Conservation (phyloP, 2,113 vertebrate species). For the Peromyscus californicus region DNA sequence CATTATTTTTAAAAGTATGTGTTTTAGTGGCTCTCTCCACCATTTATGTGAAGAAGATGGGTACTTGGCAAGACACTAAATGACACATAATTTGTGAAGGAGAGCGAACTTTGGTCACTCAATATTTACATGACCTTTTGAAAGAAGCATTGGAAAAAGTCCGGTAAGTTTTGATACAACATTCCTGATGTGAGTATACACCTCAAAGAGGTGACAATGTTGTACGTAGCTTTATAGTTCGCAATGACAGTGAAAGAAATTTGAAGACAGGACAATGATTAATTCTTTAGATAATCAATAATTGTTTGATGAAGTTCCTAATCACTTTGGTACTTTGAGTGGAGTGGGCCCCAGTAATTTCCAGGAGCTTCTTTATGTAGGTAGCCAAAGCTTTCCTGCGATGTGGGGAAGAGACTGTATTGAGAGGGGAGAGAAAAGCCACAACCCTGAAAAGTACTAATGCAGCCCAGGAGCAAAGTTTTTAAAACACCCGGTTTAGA, state of each 20-base stretch:
- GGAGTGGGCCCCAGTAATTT: neutral
- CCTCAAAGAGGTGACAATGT: neutral
- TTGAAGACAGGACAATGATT: neutral
- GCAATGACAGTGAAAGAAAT: neutral
- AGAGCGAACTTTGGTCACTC: neutral
- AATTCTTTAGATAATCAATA: slow-evolving; percentile 26
- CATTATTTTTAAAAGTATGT: neutral
- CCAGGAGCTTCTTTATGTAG: neutral
- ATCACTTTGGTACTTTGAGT: neutral
- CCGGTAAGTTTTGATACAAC: slow-evolving; percentile 13
- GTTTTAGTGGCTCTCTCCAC: neutral
- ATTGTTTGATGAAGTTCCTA: slow-evolving; percentile 8
- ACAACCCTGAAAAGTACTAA: neutral
- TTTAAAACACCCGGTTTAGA: neutral
- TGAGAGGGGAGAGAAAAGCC: neutral
- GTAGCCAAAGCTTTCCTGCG: neutral
- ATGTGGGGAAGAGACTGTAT: neutral
- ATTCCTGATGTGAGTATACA: neutral
- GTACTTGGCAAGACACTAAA: neutral
- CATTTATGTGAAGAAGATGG: slow-evolving; percentile 7
- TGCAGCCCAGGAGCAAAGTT: neutral
- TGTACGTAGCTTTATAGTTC: neutral
- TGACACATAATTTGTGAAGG: neutral
- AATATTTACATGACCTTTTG: neutral
- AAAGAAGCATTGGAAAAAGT: slow-evolving; percentile 36